Evolutionary conservation across 2,888 invertebrate species (phyloP), one percentile per base, ranked within the genome.

Genomic region (Archips crataeganus): DNA sequence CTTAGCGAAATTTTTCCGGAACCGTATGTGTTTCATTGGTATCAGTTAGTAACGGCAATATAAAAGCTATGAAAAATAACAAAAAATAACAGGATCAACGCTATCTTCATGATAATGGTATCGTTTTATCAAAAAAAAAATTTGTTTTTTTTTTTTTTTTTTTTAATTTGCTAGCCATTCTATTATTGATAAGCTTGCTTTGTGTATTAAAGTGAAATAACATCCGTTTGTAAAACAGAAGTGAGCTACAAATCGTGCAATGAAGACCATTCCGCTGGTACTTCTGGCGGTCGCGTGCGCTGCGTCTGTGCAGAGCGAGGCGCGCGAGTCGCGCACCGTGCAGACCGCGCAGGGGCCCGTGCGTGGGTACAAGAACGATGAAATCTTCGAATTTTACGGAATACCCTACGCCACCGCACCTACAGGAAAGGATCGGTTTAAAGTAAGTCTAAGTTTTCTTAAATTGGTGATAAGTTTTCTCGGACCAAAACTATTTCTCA

Each of bases 301-400:
- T 3, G 47, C 34, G 32, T 13, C 9, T 8, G 47, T 47, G 34
- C 32, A n/a, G 32, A 47, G 45, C 8, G 47, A 63, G 23, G 63
- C 32, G 63, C 63, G 63, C 13, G 63, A 63, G 47, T 63, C 63
- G 13, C 63, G 63, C 63, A 63, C 63, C 47, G 63, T 63, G 63
- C 63, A 63, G 13, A 63, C 47, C 4, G 63, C 47, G 63, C 63
- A 63, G 63, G 63, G 63, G 34, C 63, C 63, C 63, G 63, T 63
- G 47, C 45, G 47, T 13, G 63, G 63, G 2, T 63, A 63, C 47
- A 63, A 63, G 34, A 47, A n/a, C 0, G 63, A 63, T 0, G 63
- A 63, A 47, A 47, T 63, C 45, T 63, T 63, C n/a, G 15, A 47
- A 32, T 63, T 63, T 34, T 47, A 63, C 63, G 63, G 63, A 47